Evolutionary conservation across 2,113 vertebrate species (phyloP), one percentile per base, ranked within the genome.

Genomic region (Scatophagus argus): DNA sequence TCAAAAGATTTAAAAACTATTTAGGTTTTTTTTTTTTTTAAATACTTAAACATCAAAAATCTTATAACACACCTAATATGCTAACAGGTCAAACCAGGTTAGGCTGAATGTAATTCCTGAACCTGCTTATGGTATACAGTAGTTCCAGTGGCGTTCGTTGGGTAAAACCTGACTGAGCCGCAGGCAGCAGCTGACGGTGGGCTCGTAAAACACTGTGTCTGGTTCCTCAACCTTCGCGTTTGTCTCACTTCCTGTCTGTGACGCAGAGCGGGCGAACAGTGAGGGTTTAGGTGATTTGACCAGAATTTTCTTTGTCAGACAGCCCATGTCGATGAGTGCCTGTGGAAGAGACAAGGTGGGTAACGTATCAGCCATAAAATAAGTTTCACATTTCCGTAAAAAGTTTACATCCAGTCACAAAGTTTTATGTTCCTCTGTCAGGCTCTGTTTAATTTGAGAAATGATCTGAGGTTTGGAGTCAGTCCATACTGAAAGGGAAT

Each of bases 71-170:
- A 14, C 14, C 1, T 9, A 7, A 55, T 3, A 2, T 17, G 23
- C 13, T 1, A 6, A 12, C 32, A 31, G 25, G 44, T 9, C 8
- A 21, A 5, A 13, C 6, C 52, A 47, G 27, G 29, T 21, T 7
- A 19, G 21, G 4, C 27, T 11, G 25, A 5, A 17, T 19, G 29
- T 12, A 23, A 2, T 10, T 25, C 21, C 6, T 1, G 58, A 27
- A 13, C 0, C 32, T 7, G 23, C 17, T 84, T n/a, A 84, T 5
- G 91, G 89, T 8, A 88, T 74, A 91, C 94, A 96, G 58, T 94
- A 93, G 90, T 97, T 98, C 98, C 98, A 99, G 51, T 96, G 95
- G 54, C 92, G 89, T 58, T 98, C 96, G 0, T 91, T 91, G n/a
- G 98, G 98, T 41, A 99, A 96, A 59, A 97, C 91, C 10, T 92